phyloP scores from a whole-genome alignment of 92 coral and sea anemone genomes.

The Blastomussa wellsi region DNA sequence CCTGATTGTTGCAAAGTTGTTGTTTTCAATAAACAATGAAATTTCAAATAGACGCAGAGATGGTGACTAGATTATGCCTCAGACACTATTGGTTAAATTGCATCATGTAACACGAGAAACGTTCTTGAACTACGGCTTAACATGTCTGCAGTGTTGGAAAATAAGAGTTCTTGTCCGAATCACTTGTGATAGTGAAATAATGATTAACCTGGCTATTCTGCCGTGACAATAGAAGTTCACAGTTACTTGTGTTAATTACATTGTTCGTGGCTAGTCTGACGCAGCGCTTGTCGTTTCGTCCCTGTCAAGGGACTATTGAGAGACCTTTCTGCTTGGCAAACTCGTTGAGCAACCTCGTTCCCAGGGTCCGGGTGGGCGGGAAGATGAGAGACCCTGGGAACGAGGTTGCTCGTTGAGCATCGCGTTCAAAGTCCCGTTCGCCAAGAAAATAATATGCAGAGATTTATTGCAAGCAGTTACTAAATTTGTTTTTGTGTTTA shows the following conservation, averaged over 20 bases:
- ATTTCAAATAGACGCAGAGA: background rate
- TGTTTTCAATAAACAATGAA: background rate
- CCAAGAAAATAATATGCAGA: no score
- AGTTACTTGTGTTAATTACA: no score
- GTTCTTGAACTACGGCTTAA: background rate
- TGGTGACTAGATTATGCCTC: background rate
- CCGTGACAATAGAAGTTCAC: no score
- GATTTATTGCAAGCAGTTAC: background rate
- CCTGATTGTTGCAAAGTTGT: background rate
- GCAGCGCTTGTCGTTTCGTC: no score
- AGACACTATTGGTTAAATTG: background rate
- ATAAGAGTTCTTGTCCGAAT: background rate
- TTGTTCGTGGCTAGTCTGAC: no score
- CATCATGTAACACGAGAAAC: background rate
- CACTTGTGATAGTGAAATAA: background rate
- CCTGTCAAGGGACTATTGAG: no score
- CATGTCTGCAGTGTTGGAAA: background rate
- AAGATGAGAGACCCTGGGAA: no score
- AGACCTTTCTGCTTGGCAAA: no score
- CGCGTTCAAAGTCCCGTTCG: no score
- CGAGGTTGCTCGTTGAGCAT: no score
- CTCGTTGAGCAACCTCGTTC: no score
- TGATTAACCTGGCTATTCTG: background rate
- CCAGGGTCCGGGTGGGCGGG: no score
- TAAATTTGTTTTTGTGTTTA: background rate